phyloP scores from a whole-genome alignment of 1,140 invertebrate genomes.

The Centruroides sculpturatus region DNA sequence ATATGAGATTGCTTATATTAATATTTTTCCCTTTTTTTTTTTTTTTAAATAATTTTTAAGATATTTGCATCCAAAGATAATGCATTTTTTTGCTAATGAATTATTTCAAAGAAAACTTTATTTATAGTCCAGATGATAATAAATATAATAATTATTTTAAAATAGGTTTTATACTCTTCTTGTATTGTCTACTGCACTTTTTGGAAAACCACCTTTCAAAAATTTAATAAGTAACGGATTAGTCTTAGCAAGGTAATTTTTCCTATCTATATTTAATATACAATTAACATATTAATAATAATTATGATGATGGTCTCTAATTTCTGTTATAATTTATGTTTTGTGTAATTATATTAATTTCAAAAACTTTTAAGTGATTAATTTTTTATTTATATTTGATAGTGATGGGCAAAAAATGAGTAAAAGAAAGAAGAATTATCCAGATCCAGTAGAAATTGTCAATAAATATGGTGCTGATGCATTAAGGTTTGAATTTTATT shows the following conservation, averaged over 20 bases:
- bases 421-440: constrained; percentile 97
- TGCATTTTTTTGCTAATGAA: too few species aligned
- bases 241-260: constrained; percentile 56
- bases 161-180: constrained; percentile 85
- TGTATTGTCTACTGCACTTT: constrained; percentile 91
- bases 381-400: neutral
- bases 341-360: neutral
- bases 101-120: too few species aligned
- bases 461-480: constrained; percentile 95
- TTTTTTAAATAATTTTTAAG: too few species aligned
- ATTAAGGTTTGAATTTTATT: constrained; percentile 32
- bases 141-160: neutral
- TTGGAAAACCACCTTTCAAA: constrained; percentile 92
- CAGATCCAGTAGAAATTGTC: constrained; percentile 84
- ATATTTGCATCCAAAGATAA: too few species aligned
- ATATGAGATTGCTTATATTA: too few species aligned
- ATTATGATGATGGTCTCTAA: neutral
- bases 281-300: neutral
- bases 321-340: neutral
- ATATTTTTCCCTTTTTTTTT: too few species aligned
- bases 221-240: constrained; percentile 94
- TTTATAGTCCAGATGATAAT: too few species aligned
- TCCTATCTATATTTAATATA: neutral
- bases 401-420: constrained; percentile 99
- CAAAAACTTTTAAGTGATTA: too few species aligned